A percentile compares a stretch with the other conserved stretches of the same genome.
phyloP scores from a whole-genome alignment of 2,888 invertebrate species.

The Acleris laterana region DNA sequence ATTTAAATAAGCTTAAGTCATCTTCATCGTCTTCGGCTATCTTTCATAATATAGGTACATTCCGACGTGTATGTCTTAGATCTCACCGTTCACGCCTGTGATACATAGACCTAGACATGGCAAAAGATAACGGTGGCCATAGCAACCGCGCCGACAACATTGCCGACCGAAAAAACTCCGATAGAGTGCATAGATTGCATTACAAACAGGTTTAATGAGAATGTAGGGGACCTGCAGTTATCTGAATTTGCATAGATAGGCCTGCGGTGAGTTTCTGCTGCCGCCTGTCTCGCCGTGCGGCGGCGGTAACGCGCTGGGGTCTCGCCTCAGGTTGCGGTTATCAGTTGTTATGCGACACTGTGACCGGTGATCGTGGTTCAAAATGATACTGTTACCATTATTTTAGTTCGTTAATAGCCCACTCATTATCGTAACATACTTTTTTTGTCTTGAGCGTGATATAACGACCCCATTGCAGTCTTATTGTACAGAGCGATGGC shows the following conservation, averaged over 20 bases:
- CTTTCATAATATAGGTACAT: neutral
- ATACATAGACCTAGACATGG: conserved; percentile 42
- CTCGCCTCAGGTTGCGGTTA: no score
- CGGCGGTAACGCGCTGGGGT: no score
- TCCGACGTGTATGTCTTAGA: conserved; percentile 11
- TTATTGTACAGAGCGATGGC: conserved; percentile 43
- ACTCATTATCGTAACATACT: no score
- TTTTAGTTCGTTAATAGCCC: no score
- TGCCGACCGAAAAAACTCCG: conserved; percentile 70
- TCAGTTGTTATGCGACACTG: no score
- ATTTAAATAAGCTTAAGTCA: no score
- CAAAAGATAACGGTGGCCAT: conserved; percentile 67
- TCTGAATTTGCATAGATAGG: conserved; percentile 77
- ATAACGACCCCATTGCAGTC: conserved; percentile 23
- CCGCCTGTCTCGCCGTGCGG: conserved; percentile 20
- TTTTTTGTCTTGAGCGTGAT: neutral
- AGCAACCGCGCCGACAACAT: conserved; percentile 68
- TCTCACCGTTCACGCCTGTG: conserved; percentile 24
- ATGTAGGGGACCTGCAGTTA: conserved; percentile 59
- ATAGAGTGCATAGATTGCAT: conserved; percentile 82
- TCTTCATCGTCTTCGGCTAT: no score
- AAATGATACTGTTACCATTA: no score
- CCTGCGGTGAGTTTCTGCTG: conserved; percentile 31
- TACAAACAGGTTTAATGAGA: conserved; percentile 75
- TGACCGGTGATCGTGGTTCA: no score